A percentile compares a stretch with the other conserved stretches of the same genome.
These are phyloP conservation scores for Lasioglossum malachurum DNA, from an alignment of 2,888 invertebrate species.

Conservation along the genomic window DNA sequence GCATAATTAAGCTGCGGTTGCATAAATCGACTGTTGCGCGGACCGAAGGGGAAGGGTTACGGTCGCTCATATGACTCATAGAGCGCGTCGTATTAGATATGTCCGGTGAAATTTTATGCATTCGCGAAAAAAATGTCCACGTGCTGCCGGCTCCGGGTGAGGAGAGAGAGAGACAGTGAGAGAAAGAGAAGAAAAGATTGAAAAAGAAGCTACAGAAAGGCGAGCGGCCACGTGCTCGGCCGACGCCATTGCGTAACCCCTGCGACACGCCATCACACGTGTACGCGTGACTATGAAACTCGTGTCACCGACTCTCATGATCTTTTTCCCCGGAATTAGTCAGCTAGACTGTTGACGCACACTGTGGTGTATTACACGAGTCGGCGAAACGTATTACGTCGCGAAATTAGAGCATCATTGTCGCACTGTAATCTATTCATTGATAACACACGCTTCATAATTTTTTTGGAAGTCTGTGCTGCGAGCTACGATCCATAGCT, in stretches of 20 bases:
- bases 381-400: not conserved
- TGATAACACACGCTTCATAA: not conserved
- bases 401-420: not conserved
- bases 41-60: not conserved
- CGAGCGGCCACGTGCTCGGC: constrained; percentile 39
- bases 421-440: not conserved
- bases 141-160: not conserved
- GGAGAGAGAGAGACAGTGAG: too few species aligned
- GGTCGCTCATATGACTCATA: not conserved
- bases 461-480: not conserved
- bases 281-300: constrained; percentile 52
- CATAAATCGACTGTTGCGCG: not conserved
- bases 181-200: not conserved
- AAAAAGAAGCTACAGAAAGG: not conserved
- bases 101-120: not conserved
- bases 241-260: constrained; percentile 52
- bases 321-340: constrained; percentile 40
- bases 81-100: not conserved
- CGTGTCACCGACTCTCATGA: constrained; percentile 43
- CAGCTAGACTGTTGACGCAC: constrained; percentile 1
- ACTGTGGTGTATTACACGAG: not conserved
- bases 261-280: constrained; percentile 40
- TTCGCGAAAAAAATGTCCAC: not conserved
- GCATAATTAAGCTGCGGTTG: not conserved
- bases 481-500: too few species aligned